These are phyloP conservation scores for Bacillus rossius DNA, from an alignment of 1,140 invertebrate species.

Conservation along the genomic window DNA sequence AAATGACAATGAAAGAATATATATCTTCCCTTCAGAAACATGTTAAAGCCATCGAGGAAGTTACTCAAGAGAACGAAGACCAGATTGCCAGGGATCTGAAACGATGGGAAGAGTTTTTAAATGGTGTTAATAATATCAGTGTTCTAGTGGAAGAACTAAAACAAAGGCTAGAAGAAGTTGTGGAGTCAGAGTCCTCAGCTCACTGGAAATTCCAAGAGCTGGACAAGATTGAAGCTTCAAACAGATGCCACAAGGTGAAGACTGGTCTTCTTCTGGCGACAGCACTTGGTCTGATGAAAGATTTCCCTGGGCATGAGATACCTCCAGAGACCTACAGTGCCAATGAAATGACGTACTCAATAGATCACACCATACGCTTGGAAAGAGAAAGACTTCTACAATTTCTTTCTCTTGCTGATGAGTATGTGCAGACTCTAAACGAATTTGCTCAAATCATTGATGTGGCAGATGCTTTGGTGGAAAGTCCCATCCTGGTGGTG, in stretches of 20 bases:
- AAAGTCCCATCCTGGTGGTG: constrained; percentile 64
- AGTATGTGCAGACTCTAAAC: constrained; percentile 79
- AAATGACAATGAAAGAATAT: constrained; percentile 43
- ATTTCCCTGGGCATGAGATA: constrained; percentile 58
- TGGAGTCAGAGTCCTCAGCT: constrained; percentile 51
- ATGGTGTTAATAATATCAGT: constrained; percentile 48
- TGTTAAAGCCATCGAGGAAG: constrained; percentile 51
- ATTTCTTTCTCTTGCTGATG: constrained; percentile 64
- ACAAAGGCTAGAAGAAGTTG: constrained; percentile 48
- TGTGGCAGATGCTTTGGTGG: constrained; percentile 69
- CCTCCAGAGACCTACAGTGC: constrained; percentile 56
- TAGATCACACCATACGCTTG: constrained; percentile 57
- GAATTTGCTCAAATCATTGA: constrained; percentile 80
- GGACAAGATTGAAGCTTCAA: constrained; percentile 57
- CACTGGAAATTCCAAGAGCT: constrained; percentile 56
- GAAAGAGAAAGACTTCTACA: constrained; percentile 71
- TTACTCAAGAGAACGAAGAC: constrained; percentile 53
- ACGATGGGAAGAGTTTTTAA: constrained; percentile 63
- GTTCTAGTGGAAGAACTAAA: constrained; percentile 48
- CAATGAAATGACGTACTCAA: constrained; percentile 58
- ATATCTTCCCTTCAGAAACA: constrained; percentile 46
- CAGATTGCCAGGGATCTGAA: constrained; percentile 50
- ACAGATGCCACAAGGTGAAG: constrained; percentile 47
- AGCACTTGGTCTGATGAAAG: constrained; percentile 50
- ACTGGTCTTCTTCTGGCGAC: constrained; percentile 45